Conservation (phyloP, 2,113 vertebrate species). For the Corapipo altera region DNA sequence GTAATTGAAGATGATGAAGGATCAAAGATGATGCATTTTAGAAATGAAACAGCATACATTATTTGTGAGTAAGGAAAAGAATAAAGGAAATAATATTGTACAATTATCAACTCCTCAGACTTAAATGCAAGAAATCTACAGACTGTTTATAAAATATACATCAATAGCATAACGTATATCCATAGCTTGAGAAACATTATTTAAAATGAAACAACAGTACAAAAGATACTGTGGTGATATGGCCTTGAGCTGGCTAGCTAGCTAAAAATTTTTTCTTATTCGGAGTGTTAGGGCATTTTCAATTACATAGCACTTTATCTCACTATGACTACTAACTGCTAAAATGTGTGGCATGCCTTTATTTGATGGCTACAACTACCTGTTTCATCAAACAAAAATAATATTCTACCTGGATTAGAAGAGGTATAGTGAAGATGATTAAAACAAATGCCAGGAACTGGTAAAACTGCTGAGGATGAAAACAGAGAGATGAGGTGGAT, state of each 20-base stretch:
- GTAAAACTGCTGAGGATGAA: not conserved
- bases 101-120: not conserved
- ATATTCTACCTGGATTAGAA: not conserved
- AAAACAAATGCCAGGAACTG: not conserved
- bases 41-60: not conserved
- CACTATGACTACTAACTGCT: not conserved
- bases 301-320: not conserved
- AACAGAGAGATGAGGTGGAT: not conserved
- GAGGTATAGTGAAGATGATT: not conserved
- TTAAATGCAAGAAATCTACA: not conserved
- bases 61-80: not conserved
- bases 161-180: not conserved
- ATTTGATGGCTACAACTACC: not conserved
- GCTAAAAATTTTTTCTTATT: not conserved
- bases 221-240: not conserved
- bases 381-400: not conserved
- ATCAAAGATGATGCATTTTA: not conserved
- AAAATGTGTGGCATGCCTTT: not conserved
- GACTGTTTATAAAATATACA: not conserved
- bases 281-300: not conserved
- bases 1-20: not conserved
- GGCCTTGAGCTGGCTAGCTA: not conserved
- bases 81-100: not conserved
- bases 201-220: not conserved
- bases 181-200: not conserved